These are phyloP conservation scores for Melanotaenia duboulayi DNA, from an alignment of 2,113 vertebrate genomes.

Conservation along the genomic window DNA sequence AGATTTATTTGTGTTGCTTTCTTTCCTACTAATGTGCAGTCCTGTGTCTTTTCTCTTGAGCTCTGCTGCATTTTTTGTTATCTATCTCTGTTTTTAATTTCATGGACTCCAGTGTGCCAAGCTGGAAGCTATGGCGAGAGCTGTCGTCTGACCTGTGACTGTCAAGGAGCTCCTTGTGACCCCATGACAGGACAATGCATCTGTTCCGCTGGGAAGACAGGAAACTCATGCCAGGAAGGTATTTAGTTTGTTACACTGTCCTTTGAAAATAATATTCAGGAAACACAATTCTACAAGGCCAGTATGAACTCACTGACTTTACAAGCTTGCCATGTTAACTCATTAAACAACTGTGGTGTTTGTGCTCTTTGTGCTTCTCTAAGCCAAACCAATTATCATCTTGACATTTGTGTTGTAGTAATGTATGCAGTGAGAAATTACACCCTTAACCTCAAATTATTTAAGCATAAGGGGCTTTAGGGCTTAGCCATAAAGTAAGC, in stretches of 20 bases:
- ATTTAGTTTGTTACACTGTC: neutral
- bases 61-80: neutral
- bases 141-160: constrained; percentile 75
- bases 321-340: neutral
- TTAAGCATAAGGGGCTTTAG: constrained; percentile 5
- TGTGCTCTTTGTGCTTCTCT: neutral
- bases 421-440: neutral
- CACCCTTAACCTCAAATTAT: neutral
- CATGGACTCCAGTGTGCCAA: constrained; percentile 63
- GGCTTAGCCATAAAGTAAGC: constrained; percentile 3
- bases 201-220: constrained; percentile 81
- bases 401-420: neutral
- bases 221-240: constrained; percentile 71
- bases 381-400: neutral
- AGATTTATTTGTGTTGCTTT: constrained; percentile 10
- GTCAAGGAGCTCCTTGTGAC: constrained; percentile 67
- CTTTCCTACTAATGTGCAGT: constrained; percentile 11
- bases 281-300: neutral
- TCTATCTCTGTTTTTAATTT: constrained; percentile 5
- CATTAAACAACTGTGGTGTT: neutral
- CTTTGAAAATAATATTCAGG: constrained; percentile 8
- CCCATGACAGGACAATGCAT: constrained; percentile 71
- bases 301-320: constrained; percentile 19
- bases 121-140: constrained; percentile 67
- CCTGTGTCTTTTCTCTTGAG: neutral